Base-by-base conservation (phyloP, 2,888 invertebrate genomes). In the Coenonympha arcania region DNA sequence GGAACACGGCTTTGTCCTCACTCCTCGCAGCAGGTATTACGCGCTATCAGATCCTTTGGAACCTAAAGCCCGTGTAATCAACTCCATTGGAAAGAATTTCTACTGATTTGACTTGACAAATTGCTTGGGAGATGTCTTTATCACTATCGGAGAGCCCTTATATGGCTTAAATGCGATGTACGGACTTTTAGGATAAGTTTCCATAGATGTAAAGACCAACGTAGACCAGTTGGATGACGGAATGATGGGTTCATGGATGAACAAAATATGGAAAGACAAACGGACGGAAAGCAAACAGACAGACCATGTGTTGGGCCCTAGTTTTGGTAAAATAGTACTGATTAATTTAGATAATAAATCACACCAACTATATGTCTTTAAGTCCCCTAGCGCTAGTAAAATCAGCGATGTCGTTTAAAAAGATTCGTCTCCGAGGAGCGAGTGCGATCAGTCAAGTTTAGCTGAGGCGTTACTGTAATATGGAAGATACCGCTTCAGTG, bases 361-460 rank as follows among this genome's bases (percentile, higher is more conserved):
- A 65, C 62, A 65, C 65, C 67, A 70, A 54, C 50, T 74, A 71
- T 75, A 77, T 77, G 77, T 74, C 72, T 65, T 68, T 67, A 68
- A 72, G 72, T 71, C 71, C 66, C 60, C 63, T 71, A 73, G 76
- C 70, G 67, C 73, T 61, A 26, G 6, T 18, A 78, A 79, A 74
- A 74, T 68, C 40, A 68, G 44, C 42, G 49, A 67, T 63, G 74
- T 71, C 71, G 70, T 65, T 66, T n/a, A 63, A 76, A 75, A 78
- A 79, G 77, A 80, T 76, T 75, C 72, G 69, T 66, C 73, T 70
- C 66, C 64, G 63, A 69, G 67, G 66, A 68, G 64, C 69, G 79
- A 68, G 64, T 69, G 79, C 76, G 73, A 82, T 81, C 79, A 75
- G 77, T 79, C 80, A 81, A 79, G 78, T 78, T 79, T 73, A 79